Evolutionary conservation across 2,797 vertebrate species (phyloP).

Genomic region (Distichodus sexfasciatus): DNA sequence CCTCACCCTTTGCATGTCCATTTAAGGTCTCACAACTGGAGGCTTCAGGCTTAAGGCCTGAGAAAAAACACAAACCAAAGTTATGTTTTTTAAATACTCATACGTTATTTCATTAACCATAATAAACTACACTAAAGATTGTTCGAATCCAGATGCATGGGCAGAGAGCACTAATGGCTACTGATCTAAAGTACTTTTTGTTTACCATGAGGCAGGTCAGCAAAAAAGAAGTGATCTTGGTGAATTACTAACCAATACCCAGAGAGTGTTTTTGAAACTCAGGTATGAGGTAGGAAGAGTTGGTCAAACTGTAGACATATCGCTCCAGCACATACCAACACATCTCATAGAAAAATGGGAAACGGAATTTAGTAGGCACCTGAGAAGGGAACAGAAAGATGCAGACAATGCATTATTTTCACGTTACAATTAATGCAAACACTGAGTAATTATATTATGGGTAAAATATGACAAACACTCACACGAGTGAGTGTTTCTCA

Average conservation of each 20-base stretch:
- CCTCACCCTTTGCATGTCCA: constrained; percentile 54
- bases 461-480: too few relatives aligned
- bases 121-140: background rate
- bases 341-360: constrained; percentile 97
- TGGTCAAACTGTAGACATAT: constrained; percentile 91
- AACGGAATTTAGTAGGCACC: constrained; percentile 96
- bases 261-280: constrained; percentile 94
- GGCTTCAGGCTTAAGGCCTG: constrained; percentile 79
- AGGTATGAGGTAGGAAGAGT: constrained; percentile 89
- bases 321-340: constrained; percentile 98
- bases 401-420: background rate
- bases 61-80: background rate
- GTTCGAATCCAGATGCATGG: too few relatives aligned
- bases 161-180: too few relatives aligned
- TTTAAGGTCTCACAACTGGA: constrained; percentile 58
- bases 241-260: constrained; percentile 82
- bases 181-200: background rate
- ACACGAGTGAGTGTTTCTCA: too few relatives aligned
- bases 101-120: too few relatives aligned
- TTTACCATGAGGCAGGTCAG: background rate
- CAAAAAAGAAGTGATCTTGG: background rate
- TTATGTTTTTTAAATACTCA: too few relatives aligned
- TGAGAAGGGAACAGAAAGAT: constrained; percentile 49
- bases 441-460: background rate
- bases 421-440: too few relatives aligned